Evolutionary conservation across 2,888 invertebrate species (phyloP).

Genomic region (Agonopterix arenella): DNA sequence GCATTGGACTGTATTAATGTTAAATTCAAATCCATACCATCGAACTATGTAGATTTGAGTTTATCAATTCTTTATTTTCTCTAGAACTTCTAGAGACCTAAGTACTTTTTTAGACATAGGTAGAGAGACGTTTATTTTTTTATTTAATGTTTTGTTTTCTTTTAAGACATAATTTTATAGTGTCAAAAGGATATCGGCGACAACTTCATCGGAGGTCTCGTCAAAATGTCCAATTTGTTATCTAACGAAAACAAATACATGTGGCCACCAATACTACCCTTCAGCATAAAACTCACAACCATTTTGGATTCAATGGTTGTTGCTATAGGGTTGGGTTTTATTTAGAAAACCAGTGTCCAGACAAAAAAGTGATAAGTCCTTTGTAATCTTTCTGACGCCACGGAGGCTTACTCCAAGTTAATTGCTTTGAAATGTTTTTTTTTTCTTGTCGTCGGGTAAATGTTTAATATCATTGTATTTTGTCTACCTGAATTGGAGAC

Average conservation of each 20-base stretch:
- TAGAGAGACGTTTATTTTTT: too few relatives aligned
- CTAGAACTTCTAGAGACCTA: too few relatives aligned
- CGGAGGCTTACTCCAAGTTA: slow-evolving; percentile 61
- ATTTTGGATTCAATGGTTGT: slow-evolving; percentile 18
- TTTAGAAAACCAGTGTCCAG: neutral
- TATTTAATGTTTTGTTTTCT: neutral
- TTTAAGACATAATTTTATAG: slow-evolving; percentile 12
- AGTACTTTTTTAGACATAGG: too few relatives aligned
- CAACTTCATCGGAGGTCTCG: slow-evolving; percentile 52
- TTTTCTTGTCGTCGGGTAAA: slow-evolving; percentile 48
- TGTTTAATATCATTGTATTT: slow-evolving; percentile 59
- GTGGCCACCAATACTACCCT: slow-evolving; percentile 55
- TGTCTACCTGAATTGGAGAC: slow-evolving; percentile 70
- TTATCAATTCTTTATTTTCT: too few relatives aligned
- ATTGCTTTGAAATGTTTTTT: slow-evolving; percentile 67
- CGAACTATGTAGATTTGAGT: too few relatives aligned
- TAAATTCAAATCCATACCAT: too few relatives aligned
- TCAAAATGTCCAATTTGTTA: slow-evolving; percentile 62
- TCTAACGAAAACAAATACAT: slow-evolving; percentile 62
- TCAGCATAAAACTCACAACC: slow-evolving; percentile 8
- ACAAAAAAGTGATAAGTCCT: slow-evolving; percentile 67
- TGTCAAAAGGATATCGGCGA: slow-evolving; percentile 24
- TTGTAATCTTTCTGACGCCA: slow-evolving; percentile 74
- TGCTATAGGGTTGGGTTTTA: neutral
- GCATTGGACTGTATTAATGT: too few relatives aligned